Evolutionary conservation across 1,140 invertebrate genomes (phyloP).

Genomic region (Heliconius hewitsoni): DNA sequence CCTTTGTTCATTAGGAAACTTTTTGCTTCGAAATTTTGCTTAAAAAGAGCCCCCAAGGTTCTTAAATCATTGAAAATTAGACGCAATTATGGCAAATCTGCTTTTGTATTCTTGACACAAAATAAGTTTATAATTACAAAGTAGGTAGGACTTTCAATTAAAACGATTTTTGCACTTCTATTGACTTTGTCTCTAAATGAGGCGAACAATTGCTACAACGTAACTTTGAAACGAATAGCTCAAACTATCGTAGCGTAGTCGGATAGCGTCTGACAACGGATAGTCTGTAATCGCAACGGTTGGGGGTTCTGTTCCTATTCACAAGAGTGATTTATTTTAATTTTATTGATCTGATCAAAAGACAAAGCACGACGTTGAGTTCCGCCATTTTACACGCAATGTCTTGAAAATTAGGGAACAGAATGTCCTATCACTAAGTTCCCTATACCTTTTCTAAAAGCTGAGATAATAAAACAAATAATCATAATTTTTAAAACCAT

Average conservation of each 20-base stretch:
- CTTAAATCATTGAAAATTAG: conserved; percentile 13
- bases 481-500: no score
- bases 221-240: neutral
- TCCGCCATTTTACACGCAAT: no score
- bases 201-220: neutral
- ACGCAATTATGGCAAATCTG: neutral
- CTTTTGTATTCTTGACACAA: neutral
- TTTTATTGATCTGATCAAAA: no score
- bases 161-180: neutral
- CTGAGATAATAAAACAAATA: no score
- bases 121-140: neutral
- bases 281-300: neutral
- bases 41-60: neutral
- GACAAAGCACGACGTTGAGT: no score
- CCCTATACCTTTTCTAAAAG: no score
- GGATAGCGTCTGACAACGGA: neutral
- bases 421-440: no score
- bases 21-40: conserved; percentile 21
- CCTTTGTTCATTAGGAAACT: conserved; percentile 33
- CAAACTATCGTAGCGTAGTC: neutral
- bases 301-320: neutral
- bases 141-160: neutral
- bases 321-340: no score
- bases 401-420: no score
- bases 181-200: neutral